These are phyloP conservation scores for Vulpes ferrilata DNA, from an alignment of 2,113 vertebrate genomes.

Conservation along the genomic window DNA sequence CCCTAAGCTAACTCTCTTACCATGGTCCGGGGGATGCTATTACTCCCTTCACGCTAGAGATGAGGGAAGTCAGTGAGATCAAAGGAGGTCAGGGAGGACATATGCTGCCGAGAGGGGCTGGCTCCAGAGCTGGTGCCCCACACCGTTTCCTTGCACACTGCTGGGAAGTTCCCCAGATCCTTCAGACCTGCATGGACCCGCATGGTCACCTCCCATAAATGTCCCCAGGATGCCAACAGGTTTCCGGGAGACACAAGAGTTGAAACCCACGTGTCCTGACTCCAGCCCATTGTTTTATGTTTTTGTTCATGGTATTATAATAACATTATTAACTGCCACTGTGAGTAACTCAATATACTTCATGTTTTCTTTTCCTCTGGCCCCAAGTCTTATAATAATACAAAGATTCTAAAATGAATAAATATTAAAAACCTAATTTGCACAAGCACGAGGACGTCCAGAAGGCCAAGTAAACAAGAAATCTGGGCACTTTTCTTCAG, in stretches of 20 bases:
- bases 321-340: neutral
- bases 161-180: neutral
- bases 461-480: slow-evolving; percentile 65
- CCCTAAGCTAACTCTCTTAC: neutral
- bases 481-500: neutral
- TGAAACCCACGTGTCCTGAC: neutral
- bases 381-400: slow-evolving; percentile 69
- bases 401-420: slow-evolving; percentile 51
- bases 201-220: neutral
- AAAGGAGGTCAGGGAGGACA: neutral
- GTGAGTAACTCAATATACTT: slow-evolving; percentile 50
- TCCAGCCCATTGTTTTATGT: neutral
- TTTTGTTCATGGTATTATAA: slow-evolving; percentile 57
- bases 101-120: neutral
- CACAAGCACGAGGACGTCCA: neutral
- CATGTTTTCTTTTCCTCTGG: neutral
- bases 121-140: neutral
- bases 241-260: neutral
- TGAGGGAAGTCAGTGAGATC: neutral
- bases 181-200: neutral
- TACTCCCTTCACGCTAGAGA: neutral
- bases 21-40: neutral
- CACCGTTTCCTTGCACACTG: neutral
- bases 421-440: slow-evolving; percentile 52
- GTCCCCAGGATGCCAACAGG: neutral